Percentiles rank a stretch among this genome's conserved stretches.
Evolutionary conservation across 2,888 invertebrate genomes (phyloP).

Genomic region (Achlya flavicornis): DNA sequence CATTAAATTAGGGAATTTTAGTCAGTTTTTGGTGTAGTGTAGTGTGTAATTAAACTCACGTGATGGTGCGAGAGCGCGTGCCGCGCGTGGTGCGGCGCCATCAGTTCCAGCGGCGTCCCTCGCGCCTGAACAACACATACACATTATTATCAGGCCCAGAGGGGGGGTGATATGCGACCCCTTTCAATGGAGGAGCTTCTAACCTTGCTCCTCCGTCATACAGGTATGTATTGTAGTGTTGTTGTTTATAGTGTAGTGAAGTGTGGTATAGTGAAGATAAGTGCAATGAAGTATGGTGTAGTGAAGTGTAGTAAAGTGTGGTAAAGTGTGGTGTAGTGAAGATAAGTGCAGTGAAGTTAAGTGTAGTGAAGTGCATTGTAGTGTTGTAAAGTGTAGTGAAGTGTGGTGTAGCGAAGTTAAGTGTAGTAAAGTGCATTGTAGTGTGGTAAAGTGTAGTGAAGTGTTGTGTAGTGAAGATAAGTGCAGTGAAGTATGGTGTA

Average conservation of each 20-base stretch:
- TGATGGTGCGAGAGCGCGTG: slow-evolving; percentile 68
- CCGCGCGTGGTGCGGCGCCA: slow-evolving; percentile 70
- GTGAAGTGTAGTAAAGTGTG: neutral
- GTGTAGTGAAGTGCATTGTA: slow-evolving; percentile 61
- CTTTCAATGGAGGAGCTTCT: no score
- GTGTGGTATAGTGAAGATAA: no score
- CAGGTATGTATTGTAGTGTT: no score
- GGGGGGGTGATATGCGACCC: neutral
- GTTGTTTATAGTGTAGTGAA: no score
- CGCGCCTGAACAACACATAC: slow-evolving; percentile 52
- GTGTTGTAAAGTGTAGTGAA: slow-evolving; percentile 9
- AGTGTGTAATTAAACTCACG: slow-evolving; percentile 48
- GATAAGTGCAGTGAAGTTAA: slow-evolving; percentile 63
- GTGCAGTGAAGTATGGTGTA: neutral
- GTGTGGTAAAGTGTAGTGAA: neutral
- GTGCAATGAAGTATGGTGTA: neutral
- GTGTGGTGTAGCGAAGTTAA: neutral
- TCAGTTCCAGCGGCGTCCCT: slow-evolving; percentile 67
- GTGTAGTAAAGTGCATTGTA: neutral
- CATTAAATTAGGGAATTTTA: no score
- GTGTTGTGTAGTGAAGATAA: neutral
- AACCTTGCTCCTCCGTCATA: no score
- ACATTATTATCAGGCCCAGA: neutral
- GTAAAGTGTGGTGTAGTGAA: slow-evolving; percentile 30
- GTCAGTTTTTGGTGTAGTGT: no score